Evolutionary conservation across 1,140 invertebrate species (phyloP).

Genomic region (Papilio helenus): DNA sequence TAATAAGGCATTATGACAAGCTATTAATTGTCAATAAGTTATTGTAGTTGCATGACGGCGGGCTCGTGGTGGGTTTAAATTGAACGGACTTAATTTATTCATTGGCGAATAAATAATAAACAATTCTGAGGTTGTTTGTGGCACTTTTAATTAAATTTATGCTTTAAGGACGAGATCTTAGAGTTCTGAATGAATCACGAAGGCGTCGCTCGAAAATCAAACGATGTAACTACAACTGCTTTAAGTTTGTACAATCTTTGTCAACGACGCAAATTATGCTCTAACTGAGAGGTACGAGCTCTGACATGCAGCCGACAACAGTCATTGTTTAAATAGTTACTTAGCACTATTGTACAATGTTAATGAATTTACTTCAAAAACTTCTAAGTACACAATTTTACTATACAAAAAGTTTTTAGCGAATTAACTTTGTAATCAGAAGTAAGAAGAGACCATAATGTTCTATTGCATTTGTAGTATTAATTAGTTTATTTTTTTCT

Average conservation of each 20-base stretch:
- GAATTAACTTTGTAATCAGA: too few species aligned
- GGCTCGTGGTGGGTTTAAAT: background rate
- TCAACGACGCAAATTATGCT: background rate
- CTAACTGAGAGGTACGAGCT: background rate
- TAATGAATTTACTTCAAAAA: too few species aligned
- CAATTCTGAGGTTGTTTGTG: conserved; percentile 12
- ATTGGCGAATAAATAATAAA: conserved; percentile 10
- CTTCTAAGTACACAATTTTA: too few species aligned
- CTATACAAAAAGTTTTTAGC: too few species aligned
- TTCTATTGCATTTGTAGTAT: too few species aligned
- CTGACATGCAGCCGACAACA: background rate
- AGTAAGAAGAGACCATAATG: too few species aligned
- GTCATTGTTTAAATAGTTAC: conserved; percentile 7
- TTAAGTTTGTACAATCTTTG: conserved; percentile 22
- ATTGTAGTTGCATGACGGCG: background rate
- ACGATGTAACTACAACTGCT: background rate
- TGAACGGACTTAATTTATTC: conserved; percentile 2
- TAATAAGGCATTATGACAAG: background rate
- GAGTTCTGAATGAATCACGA: conserved; percentile 9
- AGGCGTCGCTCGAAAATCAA: background rate
- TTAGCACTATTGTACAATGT: too few species aligned
- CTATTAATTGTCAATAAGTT: conserved; percentile 2
- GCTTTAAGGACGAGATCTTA: background rate
- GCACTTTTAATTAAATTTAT: conserved; percentile 14
- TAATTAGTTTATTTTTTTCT: too few species aligned